These are phyloP conservation scores for Philypnodon macrostomus DNA, from an alignment of 2,797 vertebrate genomes.

Conservation along the genomic window DNA sequence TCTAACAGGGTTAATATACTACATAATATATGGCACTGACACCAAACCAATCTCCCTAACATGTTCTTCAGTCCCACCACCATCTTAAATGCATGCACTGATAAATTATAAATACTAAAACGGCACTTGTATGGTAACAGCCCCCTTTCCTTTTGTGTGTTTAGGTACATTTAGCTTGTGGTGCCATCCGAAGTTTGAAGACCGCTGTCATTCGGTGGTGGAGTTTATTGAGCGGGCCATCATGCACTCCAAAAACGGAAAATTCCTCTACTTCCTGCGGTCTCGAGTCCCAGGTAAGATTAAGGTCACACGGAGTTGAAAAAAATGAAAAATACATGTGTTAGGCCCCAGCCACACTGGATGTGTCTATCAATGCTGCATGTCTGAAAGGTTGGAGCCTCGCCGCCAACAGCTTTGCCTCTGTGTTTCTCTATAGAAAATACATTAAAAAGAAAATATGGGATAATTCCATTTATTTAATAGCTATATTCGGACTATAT, in stretches of 20 bases:
- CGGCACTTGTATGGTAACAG: not conserved
- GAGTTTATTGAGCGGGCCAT: slow-evolving; percentile 96
- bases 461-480: too few species aligned
- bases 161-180: slow-evolving; percentile 71
- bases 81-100: not conserved
- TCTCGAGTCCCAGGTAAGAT: slow-evolving; percentile 91
- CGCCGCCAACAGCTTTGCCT: too few species aligned
- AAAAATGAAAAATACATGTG: too few species aligned
- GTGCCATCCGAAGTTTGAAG: slow-evolving; percentile 85
- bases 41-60: too few species aligned
- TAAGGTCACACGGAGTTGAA: slow-evolving; percentile 9
- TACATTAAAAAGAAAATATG: too few species aligned
- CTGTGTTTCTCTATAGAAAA: too few species aligned
- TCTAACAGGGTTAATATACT: too few species aligned
- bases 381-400: too few species aligned
- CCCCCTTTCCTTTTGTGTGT: not conserved
- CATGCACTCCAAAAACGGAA: slow-evolving; percentile 98
- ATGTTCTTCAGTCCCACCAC: not conserved
- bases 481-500: too few species aligned
- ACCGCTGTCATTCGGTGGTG: slow-evolving; percentile 96
- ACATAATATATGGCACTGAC: too few species aligned
- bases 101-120: slow-evolving; percentile 6
- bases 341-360: too few species aligned
- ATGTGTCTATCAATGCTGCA: too few species aligned
- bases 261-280: slow-evolving; percentile 95